Base-by-base conservation (phyloP, 2,888 invertebrate species). In the Spodoptera exigua region DNA sequence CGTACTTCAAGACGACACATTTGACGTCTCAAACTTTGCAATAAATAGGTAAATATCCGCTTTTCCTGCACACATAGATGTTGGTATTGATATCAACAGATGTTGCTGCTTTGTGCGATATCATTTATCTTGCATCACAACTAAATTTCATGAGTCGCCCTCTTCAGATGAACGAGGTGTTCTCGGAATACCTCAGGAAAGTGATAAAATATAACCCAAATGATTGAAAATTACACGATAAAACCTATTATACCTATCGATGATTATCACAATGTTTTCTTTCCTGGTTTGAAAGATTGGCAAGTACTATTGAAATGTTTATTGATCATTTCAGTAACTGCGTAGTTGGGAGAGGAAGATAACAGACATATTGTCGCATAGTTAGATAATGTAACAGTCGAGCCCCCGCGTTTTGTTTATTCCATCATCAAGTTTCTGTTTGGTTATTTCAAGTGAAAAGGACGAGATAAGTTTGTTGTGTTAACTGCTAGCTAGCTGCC, bases 381-480 rank as follows among this genome's bases (percentile, higher is more conserved):
- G 57, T 52, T 55, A 67, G 76, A 83, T 83, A 82, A 78, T 74
- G 70, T 83, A 82, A 78, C 74, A 71, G 87, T 61, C 88, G 86
- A 88, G 85, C 87, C 87, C 77, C 83, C 83, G 71, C 70, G 66
- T 51, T 56, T 72, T 86, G 80, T 86, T 83, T 84, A 77, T 61
- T 66, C 69, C 68, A 61, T 78, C 77, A 78, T 57, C 66, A 77
- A 77, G 44, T 66, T 77, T 64, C 68, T 86, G 82, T 88, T 86
- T 87, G 80, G 76, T 74, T 70, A 63, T 83, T 81, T 76, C 76
- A 79, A 80, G 75, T 65, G 52, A 64, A 59, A 71, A 66, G 61
- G 64, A 75, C 62, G 71, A 70, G 83, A 83, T 80, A 83, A 76
- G 61, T 76, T 71, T 79, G 77, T 76, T 81, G 70, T 77, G 55